These are phyloP conservation scores for Urocynchramus pylzowi DNA, from an alignment of 2,113 vertebrate species.

Conservation along the genomic window DNA sequence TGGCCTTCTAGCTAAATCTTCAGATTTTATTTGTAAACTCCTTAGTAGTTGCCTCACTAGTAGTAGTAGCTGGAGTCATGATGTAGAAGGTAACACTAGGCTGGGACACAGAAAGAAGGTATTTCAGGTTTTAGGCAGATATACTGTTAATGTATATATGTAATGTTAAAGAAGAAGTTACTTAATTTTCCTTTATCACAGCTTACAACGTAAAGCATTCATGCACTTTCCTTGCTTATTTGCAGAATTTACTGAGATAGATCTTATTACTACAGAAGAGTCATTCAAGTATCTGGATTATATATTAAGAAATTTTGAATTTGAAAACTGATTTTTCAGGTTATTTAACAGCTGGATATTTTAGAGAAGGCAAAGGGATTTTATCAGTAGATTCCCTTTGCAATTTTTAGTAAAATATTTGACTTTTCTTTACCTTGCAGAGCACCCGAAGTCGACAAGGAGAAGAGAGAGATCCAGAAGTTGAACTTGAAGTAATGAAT, in stretches of 20 bases:
- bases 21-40: background rate
- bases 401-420: background rate
- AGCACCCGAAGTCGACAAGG: constrained; percentile 97
- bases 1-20: background rate
- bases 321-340: background rate
- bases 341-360: background rate
- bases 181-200: background rate
- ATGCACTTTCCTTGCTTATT: background rate
- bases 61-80: background rate
- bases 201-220: background rate
- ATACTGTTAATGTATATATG: too few species aligned
- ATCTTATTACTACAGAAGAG: background rate
- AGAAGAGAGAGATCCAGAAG: constrained; percentile 93
- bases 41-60: background rate
- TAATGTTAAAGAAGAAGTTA: background rate
- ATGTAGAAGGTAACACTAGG: background rate
- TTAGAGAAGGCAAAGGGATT: background rate
- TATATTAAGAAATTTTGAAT: background rate
- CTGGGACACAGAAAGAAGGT: background rate
- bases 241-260: background rate
- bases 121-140: background rate
- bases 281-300: background rate
- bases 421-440: constrained; percentile 69
- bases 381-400: background rate
- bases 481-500: constrained; percentile 90